A percentile compares a stretch with the other conserved stretches of the same genome.
Conservation (phyloP, 2,888 invertebrate species). For the Eumacrocentrus americanus region DNA sequence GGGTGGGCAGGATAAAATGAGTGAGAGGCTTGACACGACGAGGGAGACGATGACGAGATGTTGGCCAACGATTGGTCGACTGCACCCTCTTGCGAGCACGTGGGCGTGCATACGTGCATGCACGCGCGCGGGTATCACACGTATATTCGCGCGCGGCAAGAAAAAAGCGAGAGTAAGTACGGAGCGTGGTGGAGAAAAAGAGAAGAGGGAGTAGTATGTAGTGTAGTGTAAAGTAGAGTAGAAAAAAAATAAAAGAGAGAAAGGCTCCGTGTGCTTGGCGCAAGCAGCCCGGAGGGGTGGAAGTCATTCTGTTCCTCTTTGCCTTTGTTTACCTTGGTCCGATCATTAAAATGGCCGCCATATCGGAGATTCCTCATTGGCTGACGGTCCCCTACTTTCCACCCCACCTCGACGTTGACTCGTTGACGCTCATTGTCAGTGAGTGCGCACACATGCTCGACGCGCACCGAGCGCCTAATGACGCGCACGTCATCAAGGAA, state of each 20-base stretch:
- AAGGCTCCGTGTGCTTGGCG: conserved; percentile 16
- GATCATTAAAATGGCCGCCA: conserved; percentile 62
- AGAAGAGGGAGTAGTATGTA: conserved; percentile 9
- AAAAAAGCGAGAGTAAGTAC: conserved; percentile 24
- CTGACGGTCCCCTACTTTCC: conserved; percentile 35
- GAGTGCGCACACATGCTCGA: conserved; percentile 31
- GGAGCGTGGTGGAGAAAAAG: conserved; percentile 10
- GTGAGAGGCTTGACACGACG: conserved; percentile 24
- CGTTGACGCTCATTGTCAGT: conserved; percentile 22
- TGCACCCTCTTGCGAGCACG: conserved; percentile 51
- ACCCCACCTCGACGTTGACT: conserved; percentile 14
- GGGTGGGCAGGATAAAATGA: conserved; percentile 18
- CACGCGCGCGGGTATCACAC: conserved; percentile 30
- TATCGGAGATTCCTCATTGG: conserved; percentile 58
- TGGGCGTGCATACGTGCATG: conserved; percentile 54
- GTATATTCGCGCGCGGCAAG: conserved; percentile 23
- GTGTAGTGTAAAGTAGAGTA: too few relatives aligned
- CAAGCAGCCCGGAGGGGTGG: conserved; percentile 44
- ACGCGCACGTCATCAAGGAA: neutral
- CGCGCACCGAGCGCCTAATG: conserved; percentile 21
- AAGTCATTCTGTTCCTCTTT: conserved; percentile 55
- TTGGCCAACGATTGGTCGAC: conserved; percentile 55
- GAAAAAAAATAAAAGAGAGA: conserved; percentile 16
- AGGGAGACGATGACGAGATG: conserved; percentile 43
- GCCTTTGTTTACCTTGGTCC: conserved; percentile 60